Evolutionary conservation across 2,888 invertebrate species (phyloP).

Genomic region (Ramazzottius varieornatus): DNA sequence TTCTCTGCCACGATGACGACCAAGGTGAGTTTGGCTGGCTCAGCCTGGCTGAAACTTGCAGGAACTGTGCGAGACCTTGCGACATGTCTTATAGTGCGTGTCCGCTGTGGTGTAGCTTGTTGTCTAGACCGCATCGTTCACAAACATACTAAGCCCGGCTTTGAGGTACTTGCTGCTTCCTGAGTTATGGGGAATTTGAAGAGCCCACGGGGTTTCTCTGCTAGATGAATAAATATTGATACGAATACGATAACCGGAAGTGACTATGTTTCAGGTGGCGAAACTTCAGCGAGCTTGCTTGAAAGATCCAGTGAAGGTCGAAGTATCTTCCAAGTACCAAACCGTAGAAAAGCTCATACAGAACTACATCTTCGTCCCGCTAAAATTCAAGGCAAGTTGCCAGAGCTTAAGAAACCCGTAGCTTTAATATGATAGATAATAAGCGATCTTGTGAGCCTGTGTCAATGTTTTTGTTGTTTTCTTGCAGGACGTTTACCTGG

Average conservation of each 20-base stretch:
- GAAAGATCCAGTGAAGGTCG: slow-evolving; percentile 75
- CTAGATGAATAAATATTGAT: slow-evolving; percentile 32
- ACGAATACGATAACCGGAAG: neutral
- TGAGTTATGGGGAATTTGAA: too few relatives aligned
- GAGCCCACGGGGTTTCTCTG: too few relatives aligned
- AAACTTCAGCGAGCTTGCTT: slow-evolving; percentile 84
- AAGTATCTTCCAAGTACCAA: slow-evolving; percentile 81
- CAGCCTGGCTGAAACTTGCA: neutral
- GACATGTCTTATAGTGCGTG: too few relatives aligned
- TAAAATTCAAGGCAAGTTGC: slow-evolving; percentile 70
- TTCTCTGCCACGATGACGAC: slow-evolving; percentile 99
- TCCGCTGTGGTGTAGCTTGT: too few relatives aligned
- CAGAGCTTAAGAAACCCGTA: too few relatives aligned
- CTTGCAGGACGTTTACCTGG: slow-evolving; percentile 67
- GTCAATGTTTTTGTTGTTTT: slow-evolving; percentile 7
- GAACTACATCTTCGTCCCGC: slow-evolving; percentile 75
- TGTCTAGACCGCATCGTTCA: too few relatives aligned
- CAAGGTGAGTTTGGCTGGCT: slow-evolving; percentile 17
- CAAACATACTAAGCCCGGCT: too few relatives aligned
- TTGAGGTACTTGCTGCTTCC: too few relatives aligned
- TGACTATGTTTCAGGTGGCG: slow-evolving; percentile 30
- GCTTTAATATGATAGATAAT: too few relatives aligned
- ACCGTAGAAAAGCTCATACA: slow-evolving; percentile 89
- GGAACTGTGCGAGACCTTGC: neutral
- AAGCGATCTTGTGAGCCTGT: slow-evolving; percentile 7